Conservation (phyloP, 2,888 invertebrate genomes). For the Leptopilina myrica region DNA sequence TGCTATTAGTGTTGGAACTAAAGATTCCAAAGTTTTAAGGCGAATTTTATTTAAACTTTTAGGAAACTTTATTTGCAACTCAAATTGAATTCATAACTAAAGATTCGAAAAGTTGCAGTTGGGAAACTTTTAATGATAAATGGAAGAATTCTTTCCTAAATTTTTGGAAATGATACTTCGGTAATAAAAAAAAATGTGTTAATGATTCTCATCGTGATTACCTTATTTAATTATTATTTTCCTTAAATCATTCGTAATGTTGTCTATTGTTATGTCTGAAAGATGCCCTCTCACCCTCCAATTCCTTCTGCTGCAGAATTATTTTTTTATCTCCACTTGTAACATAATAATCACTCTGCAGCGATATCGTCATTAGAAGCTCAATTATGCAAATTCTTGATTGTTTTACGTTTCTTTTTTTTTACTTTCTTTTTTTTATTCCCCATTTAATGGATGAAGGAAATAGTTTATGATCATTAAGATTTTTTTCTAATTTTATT, state of each 20-base stretch:
- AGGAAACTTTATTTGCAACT: too few relatives aligned
- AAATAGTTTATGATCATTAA: neutral
- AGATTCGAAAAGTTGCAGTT: too few relatives aligned
- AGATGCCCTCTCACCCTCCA: constrained; percentile 14
- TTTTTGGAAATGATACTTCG: too few relatives aligned
- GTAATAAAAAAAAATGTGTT: neutral
- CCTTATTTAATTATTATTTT: neutral
- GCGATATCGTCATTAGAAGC: neutral
- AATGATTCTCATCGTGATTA: neutral
- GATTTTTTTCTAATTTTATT: neutral
- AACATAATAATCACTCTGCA: neutral
- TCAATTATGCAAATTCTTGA: constrained; percentile 11
- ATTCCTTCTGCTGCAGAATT: neutral
- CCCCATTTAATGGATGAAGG: too few relatives aligned
- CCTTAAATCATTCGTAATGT: neutral
- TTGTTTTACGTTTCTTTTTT: neutral
- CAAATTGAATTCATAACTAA: too few relatives aligned
- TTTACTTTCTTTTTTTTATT: neutral
- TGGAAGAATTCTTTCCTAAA: too few relatives aligned
- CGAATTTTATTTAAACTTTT: too few relatives aligned
- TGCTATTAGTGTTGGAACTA: too few relatives aligned
- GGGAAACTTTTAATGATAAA: too few relatives aligned
- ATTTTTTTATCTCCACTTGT: neutral
- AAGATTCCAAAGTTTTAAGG: too few relatives aligned
- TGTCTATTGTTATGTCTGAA: constrained; percentile 18